Conservation (phyloP, 2,113 vertebrate genomes). For the Piprites chloris region DNA sequence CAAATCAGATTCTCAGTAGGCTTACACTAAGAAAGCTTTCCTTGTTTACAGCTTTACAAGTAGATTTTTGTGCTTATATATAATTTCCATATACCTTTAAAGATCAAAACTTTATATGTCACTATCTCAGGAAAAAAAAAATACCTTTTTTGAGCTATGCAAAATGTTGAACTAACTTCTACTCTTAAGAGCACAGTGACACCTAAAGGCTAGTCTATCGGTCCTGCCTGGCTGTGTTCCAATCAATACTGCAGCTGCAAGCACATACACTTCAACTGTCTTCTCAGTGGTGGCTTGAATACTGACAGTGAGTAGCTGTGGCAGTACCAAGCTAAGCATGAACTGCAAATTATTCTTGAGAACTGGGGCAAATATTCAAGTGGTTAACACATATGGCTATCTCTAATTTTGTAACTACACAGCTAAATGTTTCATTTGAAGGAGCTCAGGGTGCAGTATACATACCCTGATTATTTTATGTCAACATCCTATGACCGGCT, state of each 20-base stretch:
- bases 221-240: not conserved
- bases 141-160: not conserved
- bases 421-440: not conserved
- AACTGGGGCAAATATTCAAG: not conserved
- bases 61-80: not conserved
- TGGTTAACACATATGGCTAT: not conserved
- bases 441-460: not conserved
- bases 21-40: not conserved
- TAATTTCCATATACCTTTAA: not conserved
- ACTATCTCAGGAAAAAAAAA: not conserved
- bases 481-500: not conserved
- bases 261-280: not conserved
- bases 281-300: not conserved
- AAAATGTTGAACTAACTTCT: not conserved
- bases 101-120: not conserved
- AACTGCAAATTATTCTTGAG: not conserved
- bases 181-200: constrained; percentile 14
- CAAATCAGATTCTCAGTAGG: not conserved
- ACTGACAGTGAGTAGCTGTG: not conserved
- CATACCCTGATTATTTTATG: not conserved
- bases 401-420: not conserved
- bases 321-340: not conserved
- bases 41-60: not conserved
- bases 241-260: not conserved
- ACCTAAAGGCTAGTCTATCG: not conserved